Evolutionary conservation across 2,888 invertebrate species (phyloP).

Genomic region (Macaria liturata): DNA sequence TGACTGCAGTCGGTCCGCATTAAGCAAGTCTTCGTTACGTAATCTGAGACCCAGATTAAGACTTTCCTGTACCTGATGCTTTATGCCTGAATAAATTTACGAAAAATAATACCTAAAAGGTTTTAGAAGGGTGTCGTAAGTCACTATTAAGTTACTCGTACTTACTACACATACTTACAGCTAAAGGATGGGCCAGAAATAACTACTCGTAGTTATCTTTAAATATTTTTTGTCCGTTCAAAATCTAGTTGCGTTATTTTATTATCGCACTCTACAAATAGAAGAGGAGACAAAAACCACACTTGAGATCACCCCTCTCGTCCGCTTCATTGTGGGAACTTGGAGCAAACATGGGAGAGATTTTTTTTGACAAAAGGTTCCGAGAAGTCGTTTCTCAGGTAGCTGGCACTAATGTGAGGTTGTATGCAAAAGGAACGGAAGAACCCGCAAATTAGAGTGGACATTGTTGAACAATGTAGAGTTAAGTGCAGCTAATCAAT

Average conservation of each 20-base stretch:
- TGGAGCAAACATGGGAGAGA: slow-evolving; percentile 62
- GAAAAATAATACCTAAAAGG: slow-evolving; percentile 59
- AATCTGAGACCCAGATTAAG: slow-evolving; percentile 72
- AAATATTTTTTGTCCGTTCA: slow-evolving; percentile 34
- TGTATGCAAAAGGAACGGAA: slow-evolving; percentile 43
- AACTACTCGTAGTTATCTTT: slow-evolving; percentile 5
- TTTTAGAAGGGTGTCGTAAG: slow-evolving; percentile 34
- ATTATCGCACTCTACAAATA: slow-evolving; percentile 73
- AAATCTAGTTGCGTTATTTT: slow-evolving; percentile 60
- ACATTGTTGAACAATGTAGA: slow-evolving; percentile 19
- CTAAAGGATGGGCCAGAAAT: slow-evolving; percentile 2
- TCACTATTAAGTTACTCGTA: slow-evolving; percentile 18
- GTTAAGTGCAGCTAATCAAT: too few relatives aligned
- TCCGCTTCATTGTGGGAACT: slow-evolving; percentile 72
- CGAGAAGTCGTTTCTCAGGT: slow-evolving; percentile 67
- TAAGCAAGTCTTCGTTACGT: slow-evolving; percentile 73
- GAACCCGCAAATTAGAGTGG: slow-evolving; percentile 43
- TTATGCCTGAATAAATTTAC: slow-evolving; percentile 64
- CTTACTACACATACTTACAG: slow-evolving; percentile 13
- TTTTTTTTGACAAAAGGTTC: slow-evolving; percentile 63
- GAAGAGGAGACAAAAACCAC: slow-evolving; percentile 72
- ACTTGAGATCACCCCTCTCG: slow-evolving; percentile 76
- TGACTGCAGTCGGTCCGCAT: slow-evolving; percentile 71
- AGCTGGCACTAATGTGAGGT: slow-evolving; percentile 57
- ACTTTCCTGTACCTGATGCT: slow-evolving; percentile 68